Percentiles rank a stretch among this genome's conserved stretches.
phyloP scores from a whole-genome alignment of 1,140 invertebrate genomes.

The Orius laevigatus region DNA sequence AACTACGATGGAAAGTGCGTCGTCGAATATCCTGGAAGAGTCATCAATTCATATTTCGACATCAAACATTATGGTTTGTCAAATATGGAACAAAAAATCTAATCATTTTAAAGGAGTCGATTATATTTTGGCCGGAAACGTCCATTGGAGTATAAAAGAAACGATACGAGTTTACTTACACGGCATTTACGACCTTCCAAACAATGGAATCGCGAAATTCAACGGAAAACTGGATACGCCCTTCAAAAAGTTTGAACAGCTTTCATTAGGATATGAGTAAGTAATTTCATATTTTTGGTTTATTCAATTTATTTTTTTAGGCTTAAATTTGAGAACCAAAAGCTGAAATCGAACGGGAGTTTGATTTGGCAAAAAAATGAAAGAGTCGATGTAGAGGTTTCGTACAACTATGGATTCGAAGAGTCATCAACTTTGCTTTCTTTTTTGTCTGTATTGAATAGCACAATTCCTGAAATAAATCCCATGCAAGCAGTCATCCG shows the following conservation, averaged over 20 bases:
- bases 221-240: slow-evolving; percentile 44
- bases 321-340: slow-evolving; percentile 23
- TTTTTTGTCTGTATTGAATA: slow-evolving; percentile 34
- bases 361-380: slow-evolving; percentile 40
- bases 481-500: slow-evolving; percentile 34
- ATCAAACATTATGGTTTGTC: slow-evolving; percentile 11
- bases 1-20: slow-evolving; percentile 41
- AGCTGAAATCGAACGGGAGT: slow-evolving; percentile 25
- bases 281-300: slow-evolving; percentile 9
- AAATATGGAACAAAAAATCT: neutral
- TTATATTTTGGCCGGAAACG: slow-evolving; percentile 29
- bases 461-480: slow-evolving; percentile 37
- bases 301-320: slow-evolving; percentile 16
- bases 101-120: slow-evolving; percentile 19
- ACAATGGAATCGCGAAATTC: slow-evolving; percentile 27
- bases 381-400: slow-evolving; percentile 32
- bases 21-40: slow-evolving; percentile 53
- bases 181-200: slow-evolving; percentile 30
- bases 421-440: slow-evolving; percentile 13
- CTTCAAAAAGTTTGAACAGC: slow-evolving; percentile 53
- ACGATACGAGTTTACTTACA: slow-evolving; percentile 33
- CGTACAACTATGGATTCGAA: slow-evolving; percentile 25
- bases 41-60: slow-evolving; percentile 31
- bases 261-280: slow-evolving; percentile 43
- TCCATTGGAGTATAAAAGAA: slow-evolving; percentile 39